A percentile compares a stretch with the other conserved stretches of the same genome.
Evolutionary conservation across 2,888 invertebrate species (phyloP).

Genomic region (Tipula lateralis): DNA sequence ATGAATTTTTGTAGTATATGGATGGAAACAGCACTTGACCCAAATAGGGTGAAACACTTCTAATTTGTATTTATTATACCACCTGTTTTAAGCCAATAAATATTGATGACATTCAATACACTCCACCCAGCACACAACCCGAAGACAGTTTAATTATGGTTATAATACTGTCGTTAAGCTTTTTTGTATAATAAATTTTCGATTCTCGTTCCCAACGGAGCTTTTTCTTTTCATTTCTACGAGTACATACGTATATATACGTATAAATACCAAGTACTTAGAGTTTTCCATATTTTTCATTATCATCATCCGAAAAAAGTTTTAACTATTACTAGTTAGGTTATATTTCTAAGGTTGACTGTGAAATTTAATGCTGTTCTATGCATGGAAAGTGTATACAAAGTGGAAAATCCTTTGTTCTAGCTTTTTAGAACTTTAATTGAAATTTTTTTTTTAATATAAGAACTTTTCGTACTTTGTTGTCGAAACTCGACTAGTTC

Average conservation of each 20-base stretch:
- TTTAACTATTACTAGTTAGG: background rate
- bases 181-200: background rate
- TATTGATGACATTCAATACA: background rate
- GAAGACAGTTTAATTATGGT: background rate
- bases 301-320: background rate
- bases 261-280: too few species aligned
- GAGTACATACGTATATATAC: too few species aligned
- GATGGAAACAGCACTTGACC: background rate
- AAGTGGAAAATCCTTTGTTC: background rate
- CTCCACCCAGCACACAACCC: background rate
- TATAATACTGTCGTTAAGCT: background rate
- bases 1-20: background rate
- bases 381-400: background rate
- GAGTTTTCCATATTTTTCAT: background rate
- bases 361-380: background rate
- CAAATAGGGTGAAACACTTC: background rate
- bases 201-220: background rate
- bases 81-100: background rate
- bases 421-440: background rate
- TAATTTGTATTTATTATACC: background rate
- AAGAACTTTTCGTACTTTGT: background rate
- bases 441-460: background rate
- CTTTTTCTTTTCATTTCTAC: too few species aligned
- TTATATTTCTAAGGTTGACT: background rate
- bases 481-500: background rate